Evolutionary conservation across 2,797 vertebrate species (phyloP).

Genomic region (Sebastiscus albofasciatus): DNA sequence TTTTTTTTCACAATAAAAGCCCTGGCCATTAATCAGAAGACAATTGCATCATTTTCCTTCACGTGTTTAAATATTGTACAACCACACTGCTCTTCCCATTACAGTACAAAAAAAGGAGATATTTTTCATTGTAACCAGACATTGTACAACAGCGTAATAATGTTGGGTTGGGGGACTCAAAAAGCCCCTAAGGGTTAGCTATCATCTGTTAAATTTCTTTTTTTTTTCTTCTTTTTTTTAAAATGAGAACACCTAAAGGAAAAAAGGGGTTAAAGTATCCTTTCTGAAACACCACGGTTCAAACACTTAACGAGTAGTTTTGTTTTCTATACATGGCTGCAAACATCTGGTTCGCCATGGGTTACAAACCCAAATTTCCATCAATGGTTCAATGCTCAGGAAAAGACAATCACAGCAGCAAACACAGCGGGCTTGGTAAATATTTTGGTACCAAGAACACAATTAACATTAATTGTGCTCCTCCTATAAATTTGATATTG

Average conservation of each 20-base stretch:
- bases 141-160: conserved; percentile 80
- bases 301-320: conserved; percentile 83
- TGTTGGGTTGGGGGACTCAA: conserved; percentile 66
- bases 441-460: conserved; percentile 75
- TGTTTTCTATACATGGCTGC: conserved; percentile 83
- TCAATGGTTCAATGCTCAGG: conserved; percentile 63
- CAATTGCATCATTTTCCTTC: conserved; percentile 52
- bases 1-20: conserved; percentile 49
- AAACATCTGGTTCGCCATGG: conserved; percentile 71
- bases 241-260: conserved; percentile 78
- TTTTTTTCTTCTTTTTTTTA: conserved; percentile 45
- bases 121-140: conserved; percentile 75
- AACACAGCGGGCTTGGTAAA: conserved; percentile 70
- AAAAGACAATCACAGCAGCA: conserved; percentile 78
- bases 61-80: conserved; percentile 57
- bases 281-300: conserved; percentile 84
- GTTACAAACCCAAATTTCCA: conserved; percentile 55
- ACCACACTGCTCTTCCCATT: conserved; percentile 59
- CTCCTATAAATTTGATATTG: conserved; percentile 35
- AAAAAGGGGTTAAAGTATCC: conserved; percentile 72
- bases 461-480: conserved; percentile 36
- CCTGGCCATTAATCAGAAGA: conserved; percentile 23
- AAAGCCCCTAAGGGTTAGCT: conserved; percentile 62
- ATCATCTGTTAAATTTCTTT: conserved; percentile 62
- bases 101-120: conserved; percentile 78